A percentile compares a stretch with the other conserved stretches of the same genome.
Conservation (phyloP, 2,888 invertebrate species). For the Ceramica pisi region DNA sequence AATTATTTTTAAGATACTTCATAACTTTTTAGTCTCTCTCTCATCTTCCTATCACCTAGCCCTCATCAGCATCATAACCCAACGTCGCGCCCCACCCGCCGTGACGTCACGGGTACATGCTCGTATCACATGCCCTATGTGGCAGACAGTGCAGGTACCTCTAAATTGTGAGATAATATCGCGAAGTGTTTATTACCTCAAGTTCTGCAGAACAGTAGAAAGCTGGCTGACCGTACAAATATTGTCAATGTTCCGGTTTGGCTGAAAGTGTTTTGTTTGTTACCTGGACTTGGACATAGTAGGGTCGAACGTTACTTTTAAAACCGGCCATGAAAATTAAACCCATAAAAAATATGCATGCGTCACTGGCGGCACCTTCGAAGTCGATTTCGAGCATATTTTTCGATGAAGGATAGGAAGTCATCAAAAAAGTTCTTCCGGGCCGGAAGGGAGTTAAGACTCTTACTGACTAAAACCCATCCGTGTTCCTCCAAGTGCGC, state of each 20-base stretch:
- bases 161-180: slow-evolving; percentile 59
- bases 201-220: slow-evolving; percentile 56
- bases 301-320: background rate
- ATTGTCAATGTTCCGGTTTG: slow-evolving; percentile 50
- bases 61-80: slow-evolving; percentile 27
- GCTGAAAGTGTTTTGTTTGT: slow-evolving; percentile 23
- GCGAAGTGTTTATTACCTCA: slow-evolving; percentile 49
- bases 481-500: too few species aligned
- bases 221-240: slow-evolving; percentile 49
- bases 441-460: too few species aligned
- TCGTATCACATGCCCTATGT: slow-evolving; percentile 44
- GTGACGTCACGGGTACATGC: slow-evolving; percentile 48
- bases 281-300: background rate
- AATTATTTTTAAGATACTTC: background rate
- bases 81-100: slow-evolving; percentile 42
- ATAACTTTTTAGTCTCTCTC: background rate
- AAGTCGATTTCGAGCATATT: too few species aligned
- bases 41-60: background rate
- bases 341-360: too few species aligned
- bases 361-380: too few species aligned
- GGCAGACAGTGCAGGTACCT: slow-evolving; percentile 18
- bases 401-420: too few species aligned
- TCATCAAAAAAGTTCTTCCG: too few species aligned
- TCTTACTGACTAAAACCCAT: too few species aligned
- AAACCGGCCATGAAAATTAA: background rate